These are phyloP conservation scores for silkworm (Bombyx mori) DNA, from an alignment of 1,140 invertebrate genomes.

Conservation along the genomic window ASM3026992v2 NC_085130.1:8834001-8834500, in stretches of 20 bases:
- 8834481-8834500: constrained; percentile 61
- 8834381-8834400: constrained; percentile 56
- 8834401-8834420: constrained; percentile 60
- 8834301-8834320: constrained; percentile 50
- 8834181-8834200: constrained; percentile 61
- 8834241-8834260: constrained; percentile 63
- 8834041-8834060: constrained; percentile 66
- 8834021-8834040: constrained; percentile 36
- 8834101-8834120: constrained; percentile 52
- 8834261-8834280: constrained; percentile 40
- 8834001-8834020: constrained; percentile 40
- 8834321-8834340: constrained; percentile 63
- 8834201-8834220: constrained; percentile 66
- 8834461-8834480: constrained; percentile 37
- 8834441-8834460: constrained; percentile 27
- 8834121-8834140: constrained; percentile 39
- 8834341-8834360: constrained; percentile 54
- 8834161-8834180: constrained; percentile 61
- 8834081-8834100: constrained; percentile 46
- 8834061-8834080: constrained; percentile 66
- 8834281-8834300: constrained; percentile 56
- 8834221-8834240: constrained; percentile 63
- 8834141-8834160: constrained; percentile 36
- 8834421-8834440: constrained; percentile 45
- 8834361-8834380: constrained; percentile 52